Evolutionary conservation across 64 coral and sea anemone genomes (phyloP), one percentile per base, ranked within the genome.

Genomic region (Catalaphyllia jardinei): DNA sequence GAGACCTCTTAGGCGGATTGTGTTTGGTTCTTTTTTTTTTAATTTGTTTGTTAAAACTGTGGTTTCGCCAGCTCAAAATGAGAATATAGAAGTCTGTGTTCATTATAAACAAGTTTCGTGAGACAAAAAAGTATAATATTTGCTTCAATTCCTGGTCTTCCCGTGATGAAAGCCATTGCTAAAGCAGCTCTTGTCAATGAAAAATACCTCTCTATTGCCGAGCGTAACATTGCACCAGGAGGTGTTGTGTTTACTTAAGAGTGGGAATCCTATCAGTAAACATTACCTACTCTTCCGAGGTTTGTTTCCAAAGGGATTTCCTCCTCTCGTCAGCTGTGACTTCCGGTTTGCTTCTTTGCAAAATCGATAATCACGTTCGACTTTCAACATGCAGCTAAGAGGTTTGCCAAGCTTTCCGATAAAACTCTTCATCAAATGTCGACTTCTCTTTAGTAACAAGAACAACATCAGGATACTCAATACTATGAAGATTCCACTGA

Each of bases 291-390:
- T 46, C 6, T 75, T 75, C 33, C 13, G 33, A 31, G 35, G 73
- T 75, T 4, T 55, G n/a, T 79, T 79, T n/a, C 29, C 76, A 79
- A n/a, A 55, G 49, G 51, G 28, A 79, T 79, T 79, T 79, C 46
- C 76, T 79, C 25, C 55, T n/a, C 65, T 50, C 51, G 27, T 50
- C 76, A 79, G 4, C 65, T 25, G 10, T 69, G 65, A 69, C 65
- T 69, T 79, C 76, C 76, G 76, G 51, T n/a, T 79, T 79, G 46
- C 38, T 50, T 79, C 24, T 57, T 59, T 9, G 24, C 5, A 79
- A 28, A 79, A 79, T 46, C 42, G 42, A 46, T 46, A 46, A 46
- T 79, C 76, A 59, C 76, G 22, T 13, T 79, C 24, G 31, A 50
- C n/a, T 77, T 49, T 77, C 74, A 77, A 27, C 22, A 10, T 24